Percentiles rank a stretch among this genome's conserved stretches.
Evolutionary conservation across 1,140 invertebrate species (phyloP).

Genomic region (Caenorhabditis brenneri): DNA sequence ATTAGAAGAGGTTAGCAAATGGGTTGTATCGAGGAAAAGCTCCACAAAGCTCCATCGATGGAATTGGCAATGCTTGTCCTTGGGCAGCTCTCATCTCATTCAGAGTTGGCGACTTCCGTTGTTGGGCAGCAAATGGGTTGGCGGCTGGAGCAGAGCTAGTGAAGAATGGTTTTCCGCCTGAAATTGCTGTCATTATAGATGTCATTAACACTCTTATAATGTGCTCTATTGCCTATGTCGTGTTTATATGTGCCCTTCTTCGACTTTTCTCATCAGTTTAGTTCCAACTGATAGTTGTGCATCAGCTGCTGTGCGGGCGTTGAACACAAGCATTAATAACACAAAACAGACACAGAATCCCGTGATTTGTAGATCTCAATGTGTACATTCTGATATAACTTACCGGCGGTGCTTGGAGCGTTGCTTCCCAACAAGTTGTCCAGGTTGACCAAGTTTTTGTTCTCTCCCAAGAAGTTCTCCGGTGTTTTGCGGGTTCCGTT

Average conservation of each 20-base stretch:
- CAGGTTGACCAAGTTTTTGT: constrained; percentile 86
- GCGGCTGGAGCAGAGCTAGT: constrained; percentile 54
- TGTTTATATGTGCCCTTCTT: no score
- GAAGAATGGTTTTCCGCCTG: constrained; percentile 68
- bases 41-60: constrained; percentile 39
- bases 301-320: no score
- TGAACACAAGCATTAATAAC: no score
- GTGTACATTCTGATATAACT: no score
- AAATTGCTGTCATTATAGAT: constrained; percentile 45
- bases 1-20: constrained; percentile 47
- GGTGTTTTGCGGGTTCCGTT: constrained; percentile 78
- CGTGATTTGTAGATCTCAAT: no score
- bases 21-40: constrained; percentile 44
- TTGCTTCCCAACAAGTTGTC: no score
- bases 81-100: constrained; percentile 62
- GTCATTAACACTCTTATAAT: neutral
- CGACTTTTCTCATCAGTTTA: no score
- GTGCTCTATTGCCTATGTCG: no score
- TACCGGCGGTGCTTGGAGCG: no score
- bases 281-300: no score
- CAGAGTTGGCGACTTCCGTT: no score
- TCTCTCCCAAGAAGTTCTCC: constrained; percentile 89
- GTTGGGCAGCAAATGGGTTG: constrained; percentile 68
- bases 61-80: neutral
- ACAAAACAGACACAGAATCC: no score